Evolutionary conservation across 2,888 invertebrate genomes (phyloP).

Genomic region (Agonopterix alstromeriana): DNA sequence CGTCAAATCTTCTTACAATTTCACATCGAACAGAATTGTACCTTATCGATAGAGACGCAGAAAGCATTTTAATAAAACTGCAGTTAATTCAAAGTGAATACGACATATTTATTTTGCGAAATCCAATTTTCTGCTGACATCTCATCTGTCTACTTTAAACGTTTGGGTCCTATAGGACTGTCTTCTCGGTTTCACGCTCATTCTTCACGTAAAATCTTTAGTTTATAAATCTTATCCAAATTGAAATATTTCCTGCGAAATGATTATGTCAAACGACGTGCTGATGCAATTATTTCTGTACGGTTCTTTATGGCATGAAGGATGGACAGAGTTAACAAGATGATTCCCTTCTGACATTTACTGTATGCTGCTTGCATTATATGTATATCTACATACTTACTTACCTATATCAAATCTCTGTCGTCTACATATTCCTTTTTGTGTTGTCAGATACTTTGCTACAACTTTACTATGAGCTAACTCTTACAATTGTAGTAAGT

Average conservation of each 20-base stretch:
- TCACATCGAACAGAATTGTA: slow-evolving; percentile 15
- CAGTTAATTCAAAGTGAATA: slow-evolving; percentile 50
- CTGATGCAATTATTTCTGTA: not conserved
- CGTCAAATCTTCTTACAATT: slow-evolving; percentile 28
- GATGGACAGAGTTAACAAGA: too few species aligned
- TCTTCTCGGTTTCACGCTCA: slow-evolving; percentile 67
- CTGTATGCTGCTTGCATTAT: too few species aligned
- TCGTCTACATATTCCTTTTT: too few species aligned
- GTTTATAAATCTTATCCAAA: slow-evolving; percentile 27
- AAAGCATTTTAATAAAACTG: slow-evolving; percentile 23
- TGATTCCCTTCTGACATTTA: too few species aligned
- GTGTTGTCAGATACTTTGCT: too few species aligned
- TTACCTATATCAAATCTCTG: too few species aligned
- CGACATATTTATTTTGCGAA: slow-evolving; percentile 76
- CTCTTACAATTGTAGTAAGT: too few species aligned
- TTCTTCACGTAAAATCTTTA: slow-evolving; percentile 46
- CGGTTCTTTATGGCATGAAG: too few species aligned
- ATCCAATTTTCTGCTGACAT: slow-evolving; percentile 77
- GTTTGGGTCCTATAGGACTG: slow-evolving; percentile 57
- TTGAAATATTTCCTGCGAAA: slow-evolving; percentile 24
- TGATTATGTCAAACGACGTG: slow-evolving; percentile 10
- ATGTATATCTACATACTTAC: too few species aligned
- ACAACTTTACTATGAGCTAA: too few species aligned
- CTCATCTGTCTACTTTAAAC: slow-evolving; percentile 75
- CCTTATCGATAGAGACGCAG: slow-evolving; percentile 19